phyloP scores from a whole-genome alignment of 2,797 vertebrate species.

The Melanotaenia maccullochi region DNA sequence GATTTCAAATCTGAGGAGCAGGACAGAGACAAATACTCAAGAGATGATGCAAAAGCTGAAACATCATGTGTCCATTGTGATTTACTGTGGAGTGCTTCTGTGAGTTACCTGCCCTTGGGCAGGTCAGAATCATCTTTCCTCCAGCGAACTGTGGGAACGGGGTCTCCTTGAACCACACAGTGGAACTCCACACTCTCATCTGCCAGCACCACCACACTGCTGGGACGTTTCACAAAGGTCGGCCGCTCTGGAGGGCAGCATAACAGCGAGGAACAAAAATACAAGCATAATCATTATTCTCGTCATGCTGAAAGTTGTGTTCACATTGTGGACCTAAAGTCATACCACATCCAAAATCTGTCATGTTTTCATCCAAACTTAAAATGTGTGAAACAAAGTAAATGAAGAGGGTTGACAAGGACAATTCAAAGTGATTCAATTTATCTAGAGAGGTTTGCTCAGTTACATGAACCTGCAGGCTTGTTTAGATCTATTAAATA shows the following conservation, averaged over 20 bases:
- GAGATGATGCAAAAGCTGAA: conserved; percentile 48
- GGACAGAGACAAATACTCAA: conserved; percentile 39
- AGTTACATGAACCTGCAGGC: background rate
- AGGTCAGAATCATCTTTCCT: conserved; percentile 93
- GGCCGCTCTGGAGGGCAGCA: conserved; percentile 87
- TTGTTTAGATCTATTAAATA: background rate
- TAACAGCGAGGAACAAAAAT: conserved; percentile 10
- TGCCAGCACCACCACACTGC: conserved; percentile 88
- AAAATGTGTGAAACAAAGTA: background rate
- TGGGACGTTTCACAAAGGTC: conserved; percentile 92
- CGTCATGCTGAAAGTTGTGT: background rate
- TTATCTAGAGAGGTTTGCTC: background rate
- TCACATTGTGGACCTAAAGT: background rate
- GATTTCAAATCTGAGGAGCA: conserved; percentile 89
- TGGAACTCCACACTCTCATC: conserved; percentile 92
- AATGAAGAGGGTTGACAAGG: background rate
- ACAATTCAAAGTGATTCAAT: background rate
- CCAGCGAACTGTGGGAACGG: conserved; percentile 93
- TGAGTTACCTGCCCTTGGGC: conserved; percentile 89
- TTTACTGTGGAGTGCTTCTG: conserved; percentile 44
- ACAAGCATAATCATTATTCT: conserved; percentile 16
- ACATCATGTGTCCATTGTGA: conserved; percentile 22
- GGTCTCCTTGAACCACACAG: conserved; percentile 92
- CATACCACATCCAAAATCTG: background rate
- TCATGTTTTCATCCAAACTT: background rate